A percentile compares a stretch with the other conserved stretches of the same genome.
Evolutionary conservation across 2,888 invertebrate genomes (phyloP).

Genomic region (Spisula solida): DNA sequence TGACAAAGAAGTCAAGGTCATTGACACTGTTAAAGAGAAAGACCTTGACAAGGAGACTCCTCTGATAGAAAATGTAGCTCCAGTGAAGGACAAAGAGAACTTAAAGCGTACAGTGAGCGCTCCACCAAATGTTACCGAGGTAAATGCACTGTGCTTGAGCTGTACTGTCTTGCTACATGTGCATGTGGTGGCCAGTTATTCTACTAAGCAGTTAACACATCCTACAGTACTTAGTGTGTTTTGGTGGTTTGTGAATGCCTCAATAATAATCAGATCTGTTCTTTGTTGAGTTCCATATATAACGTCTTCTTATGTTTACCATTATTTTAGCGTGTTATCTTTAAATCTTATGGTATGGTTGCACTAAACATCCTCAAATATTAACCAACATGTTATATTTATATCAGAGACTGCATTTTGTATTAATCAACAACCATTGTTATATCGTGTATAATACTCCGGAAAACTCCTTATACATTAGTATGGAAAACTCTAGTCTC

Average conservation of each 20-base stretch:
- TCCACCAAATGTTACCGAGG: slow-evolving; percentile 63
- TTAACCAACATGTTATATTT: background rate
- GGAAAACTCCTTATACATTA: no score
- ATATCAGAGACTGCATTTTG: background rate
- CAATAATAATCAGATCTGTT: background rate
- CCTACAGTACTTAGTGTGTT: background rate
- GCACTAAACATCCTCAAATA: background rate
- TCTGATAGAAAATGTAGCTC: slow-evolving; percentile 56
- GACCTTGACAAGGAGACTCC: slow-evolving; percentile 63
- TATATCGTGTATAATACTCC: no score
- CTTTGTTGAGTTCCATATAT: background rate
- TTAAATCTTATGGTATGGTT: background rate
- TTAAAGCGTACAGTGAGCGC: slow-evolving; percentile 66
- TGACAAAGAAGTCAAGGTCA: slow-evolving; percentile 52
- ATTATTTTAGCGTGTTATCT: slow-evolving; percentile 9
- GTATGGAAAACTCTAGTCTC: no score
- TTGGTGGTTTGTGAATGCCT: background rate
- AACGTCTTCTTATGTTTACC: background rate
- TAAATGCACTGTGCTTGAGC: slow-evolving; percentile 65
- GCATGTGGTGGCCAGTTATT: slow-evolving; percentile 26
- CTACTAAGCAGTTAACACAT: background rate
- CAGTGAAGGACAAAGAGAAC: slow-evolving; percentile 55
- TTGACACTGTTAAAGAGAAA: slow-evolving; percentile 54
- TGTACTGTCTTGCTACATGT: slow-evolving; percentile 39
- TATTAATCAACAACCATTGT: background rate